Evolutionary conservation across 2,113 vertebrate species (phyloP), one percentile per base, ranked within the genome.

Genomic region (Rana temporaria): DNA sequence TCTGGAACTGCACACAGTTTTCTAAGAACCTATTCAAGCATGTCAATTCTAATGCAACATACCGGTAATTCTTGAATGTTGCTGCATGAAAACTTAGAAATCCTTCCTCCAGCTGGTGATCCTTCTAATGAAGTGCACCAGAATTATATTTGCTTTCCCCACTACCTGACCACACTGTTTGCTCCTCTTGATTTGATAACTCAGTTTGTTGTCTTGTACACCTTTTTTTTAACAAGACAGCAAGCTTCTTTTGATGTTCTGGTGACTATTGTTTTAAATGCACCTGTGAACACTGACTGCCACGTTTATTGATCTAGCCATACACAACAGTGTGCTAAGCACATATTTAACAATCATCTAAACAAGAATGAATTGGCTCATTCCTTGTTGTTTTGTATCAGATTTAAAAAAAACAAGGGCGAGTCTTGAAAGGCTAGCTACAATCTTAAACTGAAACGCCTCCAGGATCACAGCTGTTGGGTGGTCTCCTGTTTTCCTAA

Each of bases 351-450:
- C 1, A 38, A 34, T 67, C 22, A 53, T 53, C 42, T 12, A 48
- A 48, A 48, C 24, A 9, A 17, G 12, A 57, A 14, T 67, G 60
- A 38, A 80, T 62, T 60, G 56, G 30, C 66, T 30, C 30, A 17
- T 7, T 70, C 34, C 17, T 20, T 67, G 77, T 78, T 78, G 48
- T 18, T 60, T 70, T 70, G 55, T 30, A 68, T 59, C 56, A 70
- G 66, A 69, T 70, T 24, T 42, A 18, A 69, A 56, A 48, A 57
- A 70, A 70, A 59, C 34, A 70, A 69, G 65, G 56, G 78, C 32
- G 78, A 80, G 78, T 42, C 63, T 67, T 77, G 56, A 64, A 77
- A 77, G 74, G 60, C 60, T 38, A 77, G 38, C 59, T 63, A 63
- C 20, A 20, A 52, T 76, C 4, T 76, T 48, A 34, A 76, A 77